These are phyloP conservation scores for Psilopogon haemacephalus DNA, from an alignment of 2,113 vertebrate genomes.

Conservation along the genomic window DNA sequence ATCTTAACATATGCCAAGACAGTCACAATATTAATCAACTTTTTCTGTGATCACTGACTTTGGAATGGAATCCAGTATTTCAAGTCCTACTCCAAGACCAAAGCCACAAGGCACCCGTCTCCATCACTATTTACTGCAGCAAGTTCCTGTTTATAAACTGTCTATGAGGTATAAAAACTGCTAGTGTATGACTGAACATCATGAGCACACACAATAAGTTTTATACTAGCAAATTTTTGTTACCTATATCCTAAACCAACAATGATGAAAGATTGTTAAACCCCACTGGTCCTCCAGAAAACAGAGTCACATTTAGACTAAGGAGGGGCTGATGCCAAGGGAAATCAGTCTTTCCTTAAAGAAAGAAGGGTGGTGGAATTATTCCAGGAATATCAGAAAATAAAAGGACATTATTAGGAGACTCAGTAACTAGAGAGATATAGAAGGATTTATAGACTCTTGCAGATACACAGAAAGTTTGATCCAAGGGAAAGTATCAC, in stretches of 20 bases:
- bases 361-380: background rate
- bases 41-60: background rate
- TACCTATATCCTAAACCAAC: background rate
- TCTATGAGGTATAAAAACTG: background rate
- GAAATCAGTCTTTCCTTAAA: background rate
- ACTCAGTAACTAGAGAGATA: background rate
- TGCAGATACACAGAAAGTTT: background rate
- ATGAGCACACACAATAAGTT: background rate
- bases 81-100: background rate
- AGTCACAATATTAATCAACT: background rate
- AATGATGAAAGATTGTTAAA: background rate
- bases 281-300: background rate
- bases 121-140: background rate
- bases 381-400: background rate
- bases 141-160: background rate
- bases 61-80: background rate
- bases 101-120: background rate
- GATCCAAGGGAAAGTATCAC: background rate
- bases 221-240: background rate
- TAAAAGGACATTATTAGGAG: background rate
- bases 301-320: background rate
- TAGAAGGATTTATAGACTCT: background rate
- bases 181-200: background rate
- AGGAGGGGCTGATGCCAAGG: background rate
- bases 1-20: background rate